A percentile compares a stretch with the other conserved stretches of the same genome.
These are phyloP conservation scores for Crioceris asparagi DNA, from an alignment of 2,888 invertebrate genomes.

Conservation along the genomic window DNA sequence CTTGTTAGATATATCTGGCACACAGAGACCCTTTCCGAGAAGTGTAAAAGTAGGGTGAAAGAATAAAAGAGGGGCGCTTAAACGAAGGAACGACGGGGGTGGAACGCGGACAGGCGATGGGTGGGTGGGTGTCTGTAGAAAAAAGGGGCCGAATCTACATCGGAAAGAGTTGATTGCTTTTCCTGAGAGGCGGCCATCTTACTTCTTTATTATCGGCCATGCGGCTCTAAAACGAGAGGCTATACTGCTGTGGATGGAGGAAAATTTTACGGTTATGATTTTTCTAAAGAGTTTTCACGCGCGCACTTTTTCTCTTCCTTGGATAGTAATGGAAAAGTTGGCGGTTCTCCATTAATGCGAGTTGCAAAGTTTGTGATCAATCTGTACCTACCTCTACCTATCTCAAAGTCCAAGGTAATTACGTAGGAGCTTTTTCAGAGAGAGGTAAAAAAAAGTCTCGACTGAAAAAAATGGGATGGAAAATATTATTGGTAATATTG, in stretches of 20 bases:
- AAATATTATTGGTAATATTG: conserved; percentile 20
- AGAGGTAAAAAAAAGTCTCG: too few relatives aligned
- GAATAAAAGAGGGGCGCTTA: conserved; percentile 38
- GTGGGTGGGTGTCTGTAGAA: conserved; percentile 28
- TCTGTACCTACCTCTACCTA: too few relatives aligned
- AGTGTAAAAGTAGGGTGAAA: conserved; percentile 40
- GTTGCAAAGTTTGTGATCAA: too few relatives aligned
- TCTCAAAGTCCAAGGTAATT: too few relatives aligned
- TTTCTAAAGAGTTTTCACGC: too few relatives aligned
- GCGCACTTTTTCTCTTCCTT: too few relatives aligned
- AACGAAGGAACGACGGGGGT: conserved; percentile 33
- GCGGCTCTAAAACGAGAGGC: conserved; percentile 27
- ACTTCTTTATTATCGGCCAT: conserved; percentile 36
- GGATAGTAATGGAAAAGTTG: too few relatives aligned
- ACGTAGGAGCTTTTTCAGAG: too few relatives aligned
- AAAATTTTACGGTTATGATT: conserved; percentile 15
- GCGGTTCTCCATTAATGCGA: too few relatives aligned
- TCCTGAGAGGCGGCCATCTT: conserved; percentile 36
- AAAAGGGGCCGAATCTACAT: conserved; percentile 36
- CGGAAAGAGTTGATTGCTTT: conserved; percentile 39
- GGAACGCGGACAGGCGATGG: too few relatives aligned
- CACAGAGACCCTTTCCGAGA: conserved; percentile 31
- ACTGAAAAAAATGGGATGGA: conserved; percentile 19
- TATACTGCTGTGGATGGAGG: conserved; percentile 15
- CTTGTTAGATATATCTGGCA: too few relatives aligned